Percentiles rank a stretch among this genome's conserved stretches.
phyloP scores from a whole-genome alignment of 2,113 vertebrate genomes.

The Parotia lawesii region DNA sequence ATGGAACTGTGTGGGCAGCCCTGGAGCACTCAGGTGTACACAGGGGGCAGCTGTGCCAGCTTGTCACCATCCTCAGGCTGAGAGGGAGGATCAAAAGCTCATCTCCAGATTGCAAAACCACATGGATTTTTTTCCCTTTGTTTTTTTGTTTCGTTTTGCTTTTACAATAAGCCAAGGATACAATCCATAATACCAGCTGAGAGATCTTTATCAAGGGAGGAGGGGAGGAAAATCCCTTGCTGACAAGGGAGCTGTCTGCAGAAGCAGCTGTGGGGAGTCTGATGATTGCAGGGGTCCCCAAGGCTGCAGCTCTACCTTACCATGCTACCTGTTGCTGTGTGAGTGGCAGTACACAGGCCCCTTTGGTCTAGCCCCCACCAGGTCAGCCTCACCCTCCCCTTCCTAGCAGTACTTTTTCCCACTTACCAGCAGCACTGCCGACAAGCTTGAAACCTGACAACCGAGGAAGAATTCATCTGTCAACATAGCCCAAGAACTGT shows the following conservation, averaged over 20 bases:
- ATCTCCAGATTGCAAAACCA: conserved; percentile 13
- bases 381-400: neutral
- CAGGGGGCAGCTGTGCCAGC: neutral
- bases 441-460: conserved; percentile 58
- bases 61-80: conserved; percentile 30
- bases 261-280: neutral
- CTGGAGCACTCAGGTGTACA: neutral
- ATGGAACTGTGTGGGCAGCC: neutral
- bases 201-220: conserved; percentile 22
- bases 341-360: neutral
- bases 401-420: neutral
- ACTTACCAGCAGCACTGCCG: conserved; percentile 55
- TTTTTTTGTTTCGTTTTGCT: neutral
- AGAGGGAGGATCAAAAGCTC: neutral
- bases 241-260: neutral
- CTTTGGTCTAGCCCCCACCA: neutral
- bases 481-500: conserved; percentile 7
- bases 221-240: neutral
- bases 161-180: conserved; percentile 9
- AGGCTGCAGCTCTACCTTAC: neutral
- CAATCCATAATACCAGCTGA: conserved; percentile 23
- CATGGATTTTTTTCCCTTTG: neutral
- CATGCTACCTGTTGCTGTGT: fast-evolving
- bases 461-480: conserved; percentile 53
- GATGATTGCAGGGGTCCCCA: neutral